Conservation (phyloP, 2,797 vertebrate species). For the Sebastes aleutianus region DNA sequence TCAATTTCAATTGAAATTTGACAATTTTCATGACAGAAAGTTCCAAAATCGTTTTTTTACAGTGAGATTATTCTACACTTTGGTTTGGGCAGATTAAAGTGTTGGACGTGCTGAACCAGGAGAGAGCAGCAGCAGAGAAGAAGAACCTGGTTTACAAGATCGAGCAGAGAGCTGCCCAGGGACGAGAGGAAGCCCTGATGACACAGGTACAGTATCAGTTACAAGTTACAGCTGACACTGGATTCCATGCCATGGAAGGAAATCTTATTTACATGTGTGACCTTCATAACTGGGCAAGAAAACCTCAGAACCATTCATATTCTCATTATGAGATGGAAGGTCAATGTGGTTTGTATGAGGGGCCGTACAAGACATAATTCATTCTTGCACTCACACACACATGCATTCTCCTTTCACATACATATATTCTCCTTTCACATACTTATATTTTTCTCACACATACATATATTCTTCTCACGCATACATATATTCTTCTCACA, state of each 20-base stretch:
- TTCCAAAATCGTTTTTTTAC: background rate
- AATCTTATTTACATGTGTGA: background rate
- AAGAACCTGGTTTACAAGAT: slow-evolving; percentile 83
- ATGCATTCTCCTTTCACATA: too few species aligned
- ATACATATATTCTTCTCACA: too few species aligned
- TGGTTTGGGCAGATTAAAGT: slow-evolving; percentile 83
- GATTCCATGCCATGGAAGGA: background rate
- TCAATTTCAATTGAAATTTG: background rate
- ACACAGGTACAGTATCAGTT: slow-evolving; percentile 83
- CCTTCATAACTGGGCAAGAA: background rate
- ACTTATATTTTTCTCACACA: too few species aligned
- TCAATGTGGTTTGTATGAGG: background rate
- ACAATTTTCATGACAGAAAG: background rate
- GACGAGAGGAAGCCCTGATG: slow-evolving; percentile 79
- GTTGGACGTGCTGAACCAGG: slow-evolving; percentile 86
- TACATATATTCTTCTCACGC: too few species aligned
- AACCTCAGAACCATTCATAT: background rate
- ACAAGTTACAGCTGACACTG: background rate
- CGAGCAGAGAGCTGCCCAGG: slow-evolving; percentile 78
- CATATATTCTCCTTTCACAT: too few species aligned
- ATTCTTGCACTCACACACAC: too few species aligned
- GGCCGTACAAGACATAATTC: too few species aligned
- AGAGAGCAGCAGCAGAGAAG: slow-evolving; percentile 84
- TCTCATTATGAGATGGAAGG: background rate
- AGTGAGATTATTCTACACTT: background rate